Conservation (phyloP, 2,797 vertebrate species). For the Sebastes paucispinis region DNA sequence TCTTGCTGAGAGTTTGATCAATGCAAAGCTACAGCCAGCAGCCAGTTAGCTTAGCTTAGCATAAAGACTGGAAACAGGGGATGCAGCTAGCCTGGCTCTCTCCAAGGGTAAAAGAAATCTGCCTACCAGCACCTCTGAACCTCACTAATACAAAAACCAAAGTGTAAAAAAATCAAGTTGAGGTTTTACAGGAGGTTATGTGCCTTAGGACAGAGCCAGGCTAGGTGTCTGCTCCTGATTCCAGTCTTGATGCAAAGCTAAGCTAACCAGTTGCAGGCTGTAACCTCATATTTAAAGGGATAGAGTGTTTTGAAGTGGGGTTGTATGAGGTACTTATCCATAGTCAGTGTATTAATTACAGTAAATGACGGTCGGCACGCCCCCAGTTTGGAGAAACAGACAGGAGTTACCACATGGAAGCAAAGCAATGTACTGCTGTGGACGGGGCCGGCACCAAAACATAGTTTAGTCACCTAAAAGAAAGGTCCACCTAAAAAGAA, state of each 20-base stretch:
- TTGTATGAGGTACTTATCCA: too few relatives aligned
- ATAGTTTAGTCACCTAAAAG: too few relatives aligned
- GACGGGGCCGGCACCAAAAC: accelerated
- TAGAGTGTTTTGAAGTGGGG: too few relatives aligned
- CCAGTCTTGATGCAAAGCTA: slow-evolving; percentile 12
- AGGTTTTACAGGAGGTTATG: background rate
- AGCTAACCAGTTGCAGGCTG: background rate
- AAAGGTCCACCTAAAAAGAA: too few relatives aligned
- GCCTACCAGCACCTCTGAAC: background rate
- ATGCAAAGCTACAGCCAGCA: background rate
- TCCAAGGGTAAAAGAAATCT: background rate
- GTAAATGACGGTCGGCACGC: accelerated
- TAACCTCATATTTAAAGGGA: too few relatives aligned
- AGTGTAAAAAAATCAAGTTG: slow-evolving; percentile 19
- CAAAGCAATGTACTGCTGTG: too few relatives aligned
- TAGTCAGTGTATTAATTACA: too few relatives aligned
- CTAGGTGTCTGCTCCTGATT: background rate
- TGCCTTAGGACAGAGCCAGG: background rate
- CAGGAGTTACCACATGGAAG: too few relatives aligned
- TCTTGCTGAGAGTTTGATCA: background rate
- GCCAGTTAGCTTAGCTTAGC: background rate
- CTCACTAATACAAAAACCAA: slow-evolving; percentile 24
- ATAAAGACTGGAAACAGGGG: background rate
- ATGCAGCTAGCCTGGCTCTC: background rate
- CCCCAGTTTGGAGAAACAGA: too few relatives aligned